Evolutionary conservation across 2,888 invertebrate genomes (phyloP).

Genomic region (Linnaemya vulpina): DNA sequence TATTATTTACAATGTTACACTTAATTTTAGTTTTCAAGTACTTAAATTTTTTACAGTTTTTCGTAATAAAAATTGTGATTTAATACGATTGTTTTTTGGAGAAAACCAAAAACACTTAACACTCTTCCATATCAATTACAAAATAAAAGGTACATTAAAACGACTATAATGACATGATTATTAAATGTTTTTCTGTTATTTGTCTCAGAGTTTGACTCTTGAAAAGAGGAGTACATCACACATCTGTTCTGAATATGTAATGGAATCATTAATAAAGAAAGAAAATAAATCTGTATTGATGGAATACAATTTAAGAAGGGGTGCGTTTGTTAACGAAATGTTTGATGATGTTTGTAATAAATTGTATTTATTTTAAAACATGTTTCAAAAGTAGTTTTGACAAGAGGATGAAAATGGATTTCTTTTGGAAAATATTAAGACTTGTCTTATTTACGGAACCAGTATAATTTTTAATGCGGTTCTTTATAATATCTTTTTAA

Average conservation of each 20-base stretch:
- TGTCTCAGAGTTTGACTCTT: neutral
- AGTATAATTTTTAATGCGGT: too few species aligned
- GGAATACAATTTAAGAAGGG: slow-evolving; percentile 17
- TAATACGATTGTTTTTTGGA: slow-evolving; percentile 52
- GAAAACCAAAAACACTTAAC: slow-evolving; percentile 73
- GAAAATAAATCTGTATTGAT: slow-evolving; percentile 19
- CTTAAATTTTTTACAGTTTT: slow-evolving; percentile 17
- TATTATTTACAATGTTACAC: neutral
- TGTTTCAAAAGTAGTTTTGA: slow-evolving; percentile 23
- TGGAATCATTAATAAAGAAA: slow-evolving; percentile 53
- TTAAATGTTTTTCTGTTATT: slow-evolving; percentile 15
- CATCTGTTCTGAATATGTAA: slow-evolving; percentile 61
- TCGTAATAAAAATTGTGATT: slow-evolving; percentile 41
- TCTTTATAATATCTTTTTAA: too few species aligned
- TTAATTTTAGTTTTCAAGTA: slow-evolving; percentile 28
- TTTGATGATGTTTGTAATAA: slow-evolving; percentile 45
- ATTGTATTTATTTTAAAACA: slow-evolving; percentile 19
- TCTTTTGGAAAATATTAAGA: too few species aligned
- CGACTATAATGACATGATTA: slow-evolving; percentile 64
- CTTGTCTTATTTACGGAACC: too few species aligned
- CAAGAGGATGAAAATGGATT: neutral
- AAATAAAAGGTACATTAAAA: slow-evolving; percentile 37
- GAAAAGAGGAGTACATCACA: slow-evolving; percentile 61
- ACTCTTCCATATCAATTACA: slow-evolving; percentile 69
- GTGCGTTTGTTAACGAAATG: slow-evolving; percentile 39